These are phyloP conservation scores for Pituophis catenifer DNA, from an alignment of 2,113 vertebrate genomes.

Conservation along the genomic window DNA sequence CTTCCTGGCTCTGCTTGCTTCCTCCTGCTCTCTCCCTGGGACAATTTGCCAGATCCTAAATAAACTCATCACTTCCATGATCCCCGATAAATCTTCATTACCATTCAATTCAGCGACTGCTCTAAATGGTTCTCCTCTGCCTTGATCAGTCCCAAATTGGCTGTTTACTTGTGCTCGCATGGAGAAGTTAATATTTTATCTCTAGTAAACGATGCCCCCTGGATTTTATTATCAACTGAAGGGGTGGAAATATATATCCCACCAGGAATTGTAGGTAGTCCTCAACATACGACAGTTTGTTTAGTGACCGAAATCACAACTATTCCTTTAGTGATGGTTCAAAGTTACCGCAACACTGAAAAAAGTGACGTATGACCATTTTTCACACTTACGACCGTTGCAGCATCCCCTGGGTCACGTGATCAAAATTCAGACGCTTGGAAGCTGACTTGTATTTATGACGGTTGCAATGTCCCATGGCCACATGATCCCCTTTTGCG, in stretches of 20 bases:
- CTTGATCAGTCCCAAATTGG: background rate
- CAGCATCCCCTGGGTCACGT: background rate
- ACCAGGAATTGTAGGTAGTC: background rate
- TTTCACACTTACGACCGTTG: background rate
- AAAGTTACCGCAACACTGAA: background rate
- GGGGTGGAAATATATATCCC: no score
- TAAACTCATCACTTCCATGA: constrained; percentile 20
- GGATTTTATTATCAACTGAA: background rate
- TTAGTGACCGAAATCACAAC: background rate
- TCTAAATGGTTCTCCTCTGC: background rate
- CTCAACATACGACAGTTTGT: background rate
- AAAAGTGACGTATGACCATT: background rate
- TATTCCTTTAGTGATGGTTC: no score
- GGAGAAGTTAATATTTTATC: constrained; percentile 11
- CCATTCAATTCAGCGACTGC: background rate
- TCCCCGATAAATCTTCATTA: constrained; percentile 50
- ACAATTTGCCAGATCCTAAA: constrained; percentile 30
- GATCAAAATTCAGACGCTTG: background rate
- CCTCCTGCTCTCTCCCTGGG: constrained; percentile 14
- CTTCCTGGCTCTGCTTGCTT: rapidly evolving
- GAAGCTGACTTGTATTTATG: background rate
- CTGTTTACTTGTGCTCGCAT: constrained; percentile 25
- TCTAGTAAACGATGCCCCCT: background rate
- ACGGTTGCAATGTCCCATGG: background rate
- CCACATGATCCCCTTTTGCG: background rate